These are phyloP conservation scores for Trichomycterus rosablanca DNA, from an alignment of 2,113 vertebrate genomes.

Conservation along the genomic window DNA sequence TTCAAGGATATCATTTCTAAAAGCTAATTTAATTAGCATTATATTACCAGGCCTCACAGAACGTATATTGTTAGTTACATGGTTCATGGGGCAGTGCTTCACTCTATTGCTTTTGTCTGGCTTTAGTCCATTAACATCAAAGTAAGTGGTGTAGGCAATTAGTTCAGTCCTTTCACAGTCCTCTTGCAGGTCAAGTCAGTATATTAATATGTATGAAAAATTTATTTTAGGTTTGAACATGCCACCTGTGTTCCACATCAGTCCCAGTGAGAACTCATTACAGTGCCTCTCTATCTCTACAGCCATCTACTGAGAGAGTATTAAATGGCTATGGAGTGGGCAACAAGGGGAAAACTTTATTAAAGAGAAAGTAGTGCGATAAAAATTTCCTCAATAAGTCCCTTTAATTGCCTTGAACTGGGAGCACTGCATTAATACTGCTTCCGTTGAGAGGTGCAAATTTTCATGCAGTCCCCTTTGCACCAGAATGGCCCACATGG, in stretches of 20 bases:
- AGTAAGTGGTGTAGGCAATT: conserved; percentile 54
- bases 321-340: conserved; percentile 57
- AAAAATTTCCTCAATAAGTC: conserved; percentile 54
- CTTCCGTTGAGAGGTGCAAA: conserved; percentile 26
- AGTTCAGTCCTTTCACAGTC: conserved; percentile 44
- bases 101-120: conserved; percentile 52
- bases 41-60: conserved; percentile 61
- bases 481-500: neutral
- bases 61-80: conserved; percentile 55
- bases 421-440: conserved; percentile 32
- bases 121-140: conserved; percentile 60
- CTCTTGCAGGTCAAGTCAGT: conserved; percentile 21
- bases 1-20: no score
- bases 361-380: conserved; percentile 59
- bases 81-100: conserved; percentile 36
- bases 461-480: neutral
- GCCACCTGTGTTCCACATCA: conserved; percentile 50
- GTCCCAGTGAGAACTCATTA: conserved; percentile 54
- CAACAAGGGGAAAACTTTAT: conserved; percentile 61
- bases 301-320: conserved; percentile 50
- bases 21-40: no score
- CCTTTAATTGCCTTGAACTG: conserved; percentile 61
- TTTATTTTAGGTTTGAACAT: conserved; percentile 30
- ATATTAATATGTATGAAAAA: conserved; percentile 28
- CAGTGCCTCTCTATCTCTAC: conserved; percentile 49